Evolutionary conservation across 2,888 invertebrate species (phyloP), one percentile per base, ranked within the genome.

Genomic region (Drosophila prolongata): DNA sequence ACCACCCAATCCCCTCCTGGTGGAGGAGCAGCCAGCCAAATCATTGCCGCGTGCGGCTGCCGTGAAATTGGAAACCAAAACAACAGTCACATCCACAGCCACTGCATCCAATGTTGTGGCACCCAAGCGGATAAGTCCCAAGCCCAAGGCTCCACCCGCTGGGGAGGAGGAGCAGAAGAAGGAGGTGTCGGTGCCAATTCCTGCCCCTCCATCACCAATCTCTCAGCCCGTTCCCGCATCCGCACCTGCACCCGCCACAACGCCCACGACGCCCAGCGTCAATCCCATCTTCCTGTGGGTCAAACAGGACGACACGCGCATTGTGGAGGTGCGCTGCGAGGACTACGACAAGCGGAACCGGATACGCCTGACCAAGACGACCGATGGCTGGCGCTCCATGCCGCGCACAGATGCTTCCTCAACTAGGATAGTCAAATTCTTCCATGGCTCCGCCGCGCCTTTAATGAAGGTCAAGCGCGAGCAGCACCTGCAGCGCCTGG

Each of bases 231-330:
- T 37, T 43, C 14, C 67, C 14, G 30, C 8, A 8, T 2, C 30
- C 30, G 27, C 30, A 3, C 49, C 62, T 6, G 46, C 14, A 34
- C 10, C 24, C 53, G 8, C 19, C 19, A 13, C 30, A 4, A 10
- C 38, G 10, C 30, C 11, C 2, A 46, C 53, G 16, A 85, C 79
- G 65, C 85, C 89, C 50, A 85, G 87, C 65, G 87, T 85, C 3
- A 96, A 96, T 90, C 97, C 97, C 79, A 95, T 97, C 78, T 97
- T 97, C 92, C 94, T 97, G 80, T 97, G 97, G 96, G 96, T 96
- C 75, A 95, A 95, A 90, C 96, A 96, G 92, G 94, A 94, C 84
- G 95, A 96, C 92, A 95, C 96, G 75, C 94, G 94, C 91, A 96
- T 97, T 92, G 95, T 96, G 90, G 96, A 96, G 92, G 96, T 97